Evolutionary conservation across 2,797 vertebrate genomes (phyloP).

Genomic region (Caiman crocodilus): DNA sequence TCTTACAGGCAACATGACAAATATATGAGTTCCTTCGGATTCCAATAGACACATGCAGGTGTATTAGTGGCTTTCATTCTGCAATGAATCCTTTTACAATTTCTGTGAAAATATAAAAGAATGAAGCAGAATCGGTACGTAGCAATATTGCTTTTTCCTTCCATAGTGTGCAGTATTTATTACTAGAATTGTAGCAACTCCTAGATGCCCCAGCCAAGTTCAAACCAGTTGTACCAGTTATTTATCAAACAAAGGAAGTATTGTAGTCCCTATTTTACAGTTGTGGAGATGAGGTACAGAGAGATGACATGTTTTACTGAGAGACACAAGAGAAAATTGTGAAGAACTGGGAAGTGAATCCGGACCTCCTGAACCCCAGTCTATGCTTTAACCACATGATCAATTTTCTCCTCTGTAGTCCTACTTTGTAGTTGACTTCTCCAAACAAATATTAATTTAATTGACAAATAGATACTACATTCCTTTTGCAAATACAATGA

Average conservation of each 20-base stretch:
- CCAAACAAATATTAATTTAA: background rate
- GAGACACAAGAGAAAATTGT: background rate
- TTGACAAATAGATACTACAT: background rate
- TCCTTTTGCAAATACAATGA: background rate
- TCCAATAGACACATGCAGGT: background rate
- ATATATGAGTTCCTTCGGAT: background rate
- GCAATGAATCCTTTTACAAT: background rate
- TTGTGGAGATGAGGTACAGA: background rate
- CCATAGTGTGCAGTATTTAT: background rate
- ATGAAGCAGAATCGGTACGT: background rate
- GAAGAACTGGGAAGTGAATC: background rate
- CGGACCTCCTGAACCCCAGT: background rate
- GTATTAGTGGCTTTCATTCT: background rate
- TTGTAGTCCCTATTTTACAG: background rate
- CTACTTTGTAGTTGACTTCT: background rate
- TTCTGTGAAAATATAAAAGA: background rate
- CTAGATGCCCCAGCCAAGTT: background rate
- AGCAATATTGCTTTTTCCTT: background rate
- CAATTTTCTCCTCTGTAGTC: background rate
- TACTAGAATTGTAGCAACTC: background rate
- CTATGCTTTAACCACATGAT: slow-evolving; percentile 33
- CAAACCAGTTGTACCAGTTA: background rate
- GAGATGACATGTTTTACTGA: background rate
- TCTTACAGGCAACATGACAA: background rate
- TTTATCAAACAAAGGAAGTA: background rate